Percentiles rank a stretch among this genome's conserved stretches.
These are phyloP conservation scores for Balaenoptera acutorostrata DNA, from an alignment of 2,113 vertebrate species.

Conservation along the genomic window DNA sequence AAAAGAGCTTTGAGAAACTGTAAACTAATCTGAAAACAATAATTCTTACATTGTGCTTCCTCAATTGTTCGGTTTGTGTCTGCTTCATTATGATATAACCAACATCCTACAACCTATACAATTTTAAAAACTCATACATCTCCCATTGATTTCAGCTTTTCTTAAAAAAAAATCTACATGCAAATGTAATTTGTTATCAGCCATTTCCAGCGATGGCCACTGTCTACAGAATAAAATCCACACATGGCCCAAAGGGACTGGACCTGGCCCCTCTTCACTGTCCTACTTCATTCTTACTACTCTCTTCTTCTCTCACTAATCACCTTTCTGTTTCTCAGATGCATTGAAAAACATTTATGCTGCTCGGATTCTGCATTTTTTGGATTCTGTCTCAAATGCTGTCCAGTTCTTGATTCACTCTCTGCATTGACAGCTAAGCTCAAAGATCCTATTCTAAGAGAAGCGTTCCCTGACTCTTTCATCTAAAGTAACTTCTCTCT, in stretches of 20 bases:
- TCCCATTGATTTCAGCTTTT: background rate
- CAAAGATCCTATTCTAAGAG: background rate
- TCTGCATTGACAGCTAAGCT: background rate
- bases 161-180: background rate
- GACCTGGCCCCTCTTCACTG: accelerated
- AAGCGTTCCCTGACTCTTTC: background rate
- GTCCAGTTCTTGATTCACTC: background rate
- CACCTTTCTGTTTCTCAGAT: background rate
- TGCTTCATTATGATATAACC: background rate
- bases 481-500: background rate
- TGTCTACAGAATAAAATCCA: background rate
- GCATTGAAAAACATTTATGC: background rate
- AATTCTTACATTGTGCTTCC: background rate
- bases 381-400: background rate
- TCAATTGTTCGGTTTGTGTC: background rate
- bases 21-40: background rate
- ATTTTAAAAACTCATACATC: background rate
- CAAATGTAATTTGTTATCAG: background rate
- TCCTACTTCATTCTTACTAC: background rate
- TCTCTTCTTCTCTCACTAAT: background rate
- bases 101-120: background rate
- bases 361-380: background rate
- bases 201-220: background rate
- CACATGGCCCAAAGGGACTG: accelerated
- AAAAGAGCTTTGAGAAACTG: background rate